Conservation (phyloP, 2,888 invertebrate genomes). For the Cybosia mesomella region DNA sequence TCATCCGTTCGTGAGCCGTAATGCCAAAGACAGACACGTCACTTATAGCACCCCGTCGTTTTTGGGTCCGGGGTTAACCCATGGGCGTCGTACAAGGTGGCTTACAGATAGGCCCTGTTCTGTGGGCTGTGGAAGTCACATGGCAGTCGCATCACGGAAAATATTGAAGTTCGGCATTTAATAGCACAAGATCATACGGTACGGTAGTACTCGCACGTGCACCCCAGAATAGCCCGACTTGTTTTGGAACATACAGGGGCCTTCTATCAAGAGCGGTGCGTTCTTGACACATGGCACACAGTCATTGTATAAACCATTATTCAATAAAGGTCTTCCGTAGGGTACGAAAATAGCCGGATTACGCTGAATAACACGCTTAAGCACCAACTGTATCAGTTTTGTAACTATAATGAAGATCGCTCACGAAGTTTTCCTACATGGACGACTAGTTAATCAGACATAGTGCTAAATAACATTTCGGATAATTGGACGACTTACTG, state of each 20-base stretch:
- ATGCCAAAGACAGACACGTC: no score
- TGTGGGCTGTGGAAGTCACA: no score
- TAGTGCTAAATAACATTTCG: no score
- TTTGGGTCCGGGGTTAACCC: no score
- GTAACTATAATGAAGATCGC: not conserved
- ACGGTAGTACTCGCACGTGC: not conserved
- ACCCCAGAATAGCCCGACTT: not conserved
- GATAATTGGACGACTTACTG: no score
- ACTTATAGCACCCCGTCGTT: no score
- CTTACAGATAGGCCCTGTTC: no score
- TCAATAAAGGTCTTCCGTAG: constrained; percentile 2
- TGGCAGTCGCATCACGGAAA: no score
- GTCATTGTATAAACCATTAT: not conserved
- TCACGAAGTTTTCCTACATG: not conserved
- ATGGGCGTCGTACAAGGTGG: no score
- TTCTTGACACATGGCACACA: not conserved
- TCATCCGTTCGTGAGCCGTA: no score
- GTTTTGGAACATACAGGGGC: not conserved
- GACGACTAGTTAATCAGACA: no score
- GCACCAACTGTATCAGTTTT: not conserved
- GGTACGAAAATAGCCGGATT: not conserved
- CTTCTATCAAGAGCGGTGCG: not conserved
- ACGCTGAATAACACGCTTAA: not conserved
- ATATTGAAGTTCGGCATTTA: no score
- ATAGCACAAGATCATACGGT: not conserved